These are phyloP conservation scores for Danaus melanippus DNA, from an alignment of 1,140 invertebrate genomes.

Conservation along the genomic window DNA sequence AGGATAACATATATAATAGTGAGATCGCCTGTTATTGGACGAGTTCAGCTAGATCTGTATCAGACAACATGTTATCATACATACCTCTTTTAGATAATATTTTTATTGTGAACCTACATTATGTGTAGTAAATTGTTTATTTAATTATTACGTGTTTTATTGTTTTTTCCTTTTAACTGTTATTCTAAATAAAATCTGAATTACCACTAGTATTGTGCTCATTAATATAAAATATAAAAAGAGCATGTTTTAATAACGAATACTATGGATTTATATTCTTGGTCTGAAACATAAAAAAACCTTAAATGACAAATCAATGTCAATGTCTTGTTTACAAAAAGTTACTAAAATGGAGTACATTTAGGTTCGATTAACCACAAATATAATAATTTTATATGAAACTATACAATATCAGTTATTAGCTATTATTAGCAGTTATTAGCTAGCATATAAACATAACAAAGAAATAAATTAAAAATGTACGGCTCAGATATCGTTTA, in stretches of 20 bases:
- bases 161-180: conserved; percentile 10
- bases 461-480: conserved; percentile 12
- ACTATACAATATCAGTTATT: too few relatives aligned
- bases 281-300: too few relatives aligned
- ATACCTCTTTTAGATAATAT: conserved; percentile 67
- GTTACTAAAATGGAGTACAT: conserved; percentile 1
- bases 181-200: neutral
- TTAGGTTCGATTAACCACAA: too few relatives aligned
- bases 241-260: neutral
- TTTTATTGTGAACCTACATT: conserved; percentile 71
- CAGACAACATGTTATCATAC: conserved; percentile 52
- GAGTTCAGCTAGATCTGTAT: conserved; percentile 54
- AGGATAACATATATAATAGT: conserved; percentile 6
- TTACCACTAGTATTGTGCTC: neutral
- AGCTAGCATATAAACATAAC: too few relatives aligned
- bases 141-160: conserved; percentile 59
- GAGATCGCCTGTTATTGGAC: conserved; percentile 13
- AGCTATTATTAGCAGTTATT: too few relatives aligned
- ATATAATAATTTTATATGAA: too few relatives aligned
- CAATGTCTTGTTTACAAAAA: conserved; percentile 3
- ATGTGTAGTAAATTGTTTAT: conserved; percentile 72
- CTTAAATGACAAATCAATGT: conserved; percentile 3
- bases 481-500: conserved; percentile 29
- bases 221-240: conserved; percentile 3
- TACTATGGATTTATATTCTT: too few relatives aligned